Conservation (phyloP, 2,888 invertebrate genomes). For the Drosophila kokeensis region DNA sequence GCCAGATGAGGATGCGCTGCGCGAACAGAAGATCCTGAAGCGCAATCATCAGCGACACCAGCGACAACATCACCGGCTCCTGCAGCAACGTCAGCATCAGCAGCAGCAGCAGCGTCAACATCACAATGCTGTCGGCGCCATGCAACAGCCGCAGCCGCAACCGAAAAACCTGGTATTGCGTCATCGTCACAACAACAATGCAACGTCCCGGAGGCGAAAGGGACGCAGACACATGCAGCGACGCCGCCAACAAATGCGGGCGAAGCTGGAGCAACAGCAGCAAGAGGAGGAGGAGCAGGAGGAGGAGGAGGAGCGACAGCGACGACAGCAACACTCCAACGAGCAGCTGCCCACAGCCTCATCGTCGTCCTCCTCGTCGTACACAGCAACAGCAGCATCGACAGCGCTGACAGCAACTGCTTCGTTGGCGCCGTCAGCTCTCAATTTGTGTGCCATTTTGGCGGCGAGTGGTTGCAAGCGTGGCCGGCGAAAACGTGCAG, state of each 20-base stretch:
- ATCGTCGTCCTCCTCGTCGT: conserved; percentile 66
- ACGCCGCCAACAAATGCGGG: conserved; percentile 48
- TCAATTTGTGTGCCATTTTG: conserved; percentile 82
- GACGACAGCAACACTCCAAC: conserved; percentile 42
- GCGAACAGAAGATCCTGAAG: conserved; percentile 57
- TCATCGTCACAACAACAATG: conserved; percentile 79
- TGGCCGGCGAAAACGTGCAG: conserved; percentile 81
- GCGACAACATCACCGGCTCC: conserved; percentile 54
- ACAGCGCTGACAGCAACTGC: conserved; percentile 81
- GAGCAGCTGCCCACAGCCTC: conserved; percentile 57
- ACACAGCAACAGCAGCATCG: conserved; percentile 75
- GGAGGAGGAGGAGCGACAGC: conserved; percentile 37
- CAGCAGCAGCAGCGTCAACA: conserved; percentile 50
- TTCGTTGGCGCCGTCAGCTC: conserved; percentile 78
- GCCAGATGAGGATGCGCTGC: conserved; percentile 49
- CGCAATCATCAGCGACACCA: conserved; percentile 40
- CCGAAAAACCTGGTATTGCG: conserved; percentile 79
- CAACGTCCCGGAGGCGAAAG: conserved; percentile 58
- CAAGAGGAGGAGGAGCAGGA: conserved; percentile 16
- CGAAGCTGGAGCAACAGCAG: conserved; percentile 36
- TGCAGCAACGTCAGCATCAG: conserved; percentile 32
- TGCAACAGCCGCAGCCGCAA: conserved; percentile 72
- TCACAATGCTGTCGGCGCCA: conserved; percentile 40
- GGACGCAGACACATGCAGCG: conserved; percentile 55
- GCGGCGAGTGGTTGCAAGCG: conserved; percentile 82